Evolutionary conservation across 1,140 invertebrate genomes (phyloP).

Genomic region (Anoplophora glabripennis): DNA sequence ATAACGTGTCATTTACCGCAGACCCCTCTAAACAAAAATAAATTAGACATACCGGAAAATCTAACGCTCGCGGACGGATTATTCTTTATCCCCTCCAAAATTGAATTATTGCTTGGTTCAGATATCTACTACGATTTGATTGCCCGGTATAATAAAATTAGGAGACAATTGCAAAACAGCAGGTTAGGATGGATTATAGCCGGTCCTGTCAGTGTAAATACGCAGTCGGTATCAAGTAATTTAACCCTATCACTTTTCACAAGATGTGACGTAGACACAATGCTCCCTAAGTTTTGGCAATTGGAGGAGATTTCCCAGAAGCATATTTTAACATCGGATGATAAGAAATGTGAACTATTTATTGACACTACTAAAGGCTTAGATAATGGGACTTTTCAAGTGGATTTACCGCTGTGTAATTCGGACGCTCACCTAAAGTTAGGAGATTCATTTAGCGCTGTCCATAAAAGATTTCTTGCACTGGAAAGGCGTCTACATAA

Average conservation of each 20-base stretch:
- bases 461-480: too few relatives aligned
- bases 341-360: neutral
- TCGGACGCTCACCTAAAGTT: too few relatives aligned
- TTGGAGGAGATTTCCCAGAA: neutral
- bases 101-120: neutral
- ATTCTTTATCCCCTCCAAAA: neutral
- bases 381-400: too few relatives aligned
- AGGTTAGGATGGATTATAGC: too few relatives aligned
- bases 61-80: neutral
- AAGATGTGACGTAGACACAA: neutral
- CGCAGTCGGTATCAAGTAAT: too few relatives aligned
- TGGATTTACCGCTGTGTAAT: too few relatives aligned
- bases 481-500: too few relatives aligned
- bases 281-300: neutral
- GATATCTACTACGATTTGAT: too few relatives aligned
- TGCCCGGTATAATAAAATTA: too few relatives aligned
- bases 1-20: slow-evolving; percentile 5
- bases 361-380: neutral
- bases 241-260: neutral
- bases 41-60: slow-evolving; percentile 6
- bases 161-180: too few relatives aligned
- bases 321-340: neutral
- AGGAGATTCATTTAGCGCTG: too few relatives aligned
- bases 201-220: too few relatives aligned
- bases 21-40: slow-evolving; percentile 4